A percentile compares a stretch with the other conserved stretches of the same genome.
These are phyloP conservation scores for Rhimphoctona megacephalus DNA, from an alignment of 2,888 invertebrate species.

Conservation along the genomic window DNA sequence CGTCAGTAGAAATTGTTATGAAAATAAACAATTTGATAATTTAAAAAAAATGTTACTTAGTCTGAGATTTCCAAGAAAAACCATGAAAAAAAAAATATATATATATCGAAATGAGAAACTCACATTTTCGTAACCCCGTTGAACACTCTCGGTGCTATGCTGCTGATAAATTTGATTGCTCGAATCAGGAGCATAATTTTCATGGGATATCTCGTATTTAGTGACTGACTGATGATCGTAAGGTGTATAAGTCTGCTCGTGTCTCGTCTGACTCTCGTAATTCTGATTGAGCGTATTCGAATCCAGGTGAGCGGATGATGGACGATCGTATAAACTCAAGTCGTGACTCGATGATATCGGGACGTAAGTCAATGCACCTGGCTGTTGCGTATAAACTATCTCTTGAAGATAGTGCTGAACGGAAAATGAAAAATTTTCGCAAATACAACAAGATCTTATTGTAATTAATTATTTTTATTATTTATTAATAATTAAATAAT, in stretches of 20 bases:
- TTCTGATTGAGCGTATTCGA: slow-evolving; percentile 76
- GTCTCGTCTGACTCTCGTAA: slow-evolving; percentile 68
- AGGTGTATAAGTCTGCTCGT: slow-evolving; percentile 74
- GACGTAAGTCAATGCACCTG: slow-evolving; percentile 74
- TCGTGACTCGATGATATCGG: slow-evolving; percentile 73
- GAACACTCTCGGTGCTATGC: slow-evolving; percentile 69
- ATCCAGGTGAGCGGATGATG: slow-evolving; percentile 76
- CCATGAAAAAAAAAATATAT: no score
- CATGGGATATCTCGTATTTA: slow-evolving; percentile 34
- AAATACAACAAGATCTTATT: neutral
- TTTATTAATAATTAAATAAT: neutral
- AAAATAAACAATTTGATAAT: neutral
- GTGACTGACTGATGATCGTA: slow-evolving; percentile 56
- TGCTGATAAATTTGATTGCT: slow-evolving; percentile 76
- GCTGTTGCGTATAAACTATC: slow-evolving; percentile 77
- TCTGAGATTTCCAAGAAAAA: neutral
- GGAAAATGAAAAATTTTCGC: neutral
- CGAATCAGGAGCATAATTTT: slow-evolving; percentile 71
- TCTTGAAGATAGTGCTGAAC: slow-evolving; percentile 77
- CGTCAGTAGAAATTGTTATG: neutral
- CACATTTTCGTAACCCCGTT: slow-evolving; percentile 77
- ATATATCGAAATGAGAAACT: neutral
- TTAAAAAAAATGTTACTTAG: neutral
- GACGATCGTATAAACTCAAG: slow-evolving; percentile 72
- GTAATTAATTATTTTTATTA: neutral